phyloP scores from a whole-genome alignment of 2,113 vertebrate species.

The Trinectes maculatus region DNA sequence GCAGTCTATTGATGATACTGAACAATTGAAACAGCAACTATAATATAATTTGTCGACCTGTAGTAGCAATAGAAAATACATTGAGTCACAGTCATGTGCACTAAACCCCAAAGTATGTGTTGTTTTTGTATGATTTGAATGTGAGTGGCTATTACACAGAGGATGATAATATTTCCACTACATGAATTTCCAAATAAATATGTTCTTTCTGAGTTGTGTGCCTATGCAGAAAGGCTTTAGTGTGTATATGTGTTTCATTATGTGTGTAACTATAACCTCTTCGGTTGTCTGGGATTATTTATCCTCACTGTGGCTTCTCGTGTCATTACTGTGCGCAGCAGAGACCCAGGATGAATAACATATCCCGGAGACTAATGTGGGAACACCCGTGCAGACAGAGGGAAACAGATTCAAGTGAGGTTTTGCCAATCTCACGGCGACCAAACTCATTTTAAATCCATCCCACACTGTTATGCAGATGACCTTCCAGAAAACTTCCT shows the following conservation, averaged over 20 bases:
- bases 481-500: slow-evolving; percentile 42
- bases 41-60: neutral
- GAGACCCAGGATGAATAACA: slow-evolving; percentile 46
- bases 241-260: neutral
- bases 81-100: neutral
- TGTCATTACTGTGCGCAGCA: slow-evolving; percentile 59
- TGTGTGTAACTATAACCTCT: slow-evolving; percentile 12
- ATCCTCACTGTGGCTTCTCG: slow-evolving; percentile 45
- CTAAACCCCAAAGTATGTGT: neutral
- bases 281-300: slow-evolving; percentile 39
- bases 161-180: neutral
- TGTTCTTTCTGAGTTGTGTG: neutral
- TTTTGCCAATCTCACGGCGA: slow-evolving; percentile 53
- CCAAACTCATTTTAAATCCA: slow-evolving; percentile 19
- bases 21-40: neutral
- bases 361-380: slow-evolving; percentile 37
- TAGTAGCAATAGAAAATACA: no score
- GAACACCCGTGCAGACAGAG: slow-evolving; percentile 28
- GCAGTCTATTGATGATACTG: neutral
- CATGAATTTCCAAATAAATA: neutral
- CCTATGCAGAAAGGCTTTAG: neutral
- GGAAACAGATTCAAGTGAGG: slow-evolving; percentile 36
- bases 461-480: slow-evolving; percentile 56
- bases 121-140: neutral
- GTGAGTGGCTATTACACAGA: neutral